Base-by-base conservation (phyloP, 2,113 vertebrate species). In the Cyanoramphus novaezelandiae region DNA sequence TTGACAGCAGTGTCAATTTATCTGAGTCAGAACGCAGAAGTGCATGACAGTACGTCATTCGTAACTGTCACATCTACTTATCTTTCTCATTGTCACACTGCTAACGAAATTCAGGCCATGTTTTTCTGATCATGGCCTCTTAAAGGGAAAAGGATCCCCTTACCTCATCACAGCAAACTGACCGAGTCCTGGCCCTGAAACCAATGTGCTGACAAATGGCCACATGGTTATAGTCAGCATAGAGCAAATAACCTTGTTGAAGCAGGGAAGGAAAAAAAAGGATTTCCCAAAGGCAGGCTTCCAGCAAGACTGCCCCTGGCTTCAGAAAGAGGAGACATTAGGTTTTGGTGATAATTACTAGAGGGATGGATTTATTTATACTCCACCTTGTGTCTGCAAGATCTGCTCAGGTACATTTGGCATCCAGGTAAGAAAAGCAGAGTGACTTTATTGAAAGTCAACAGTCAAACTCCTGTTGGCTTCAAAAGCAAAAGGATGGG, bases 31-130 rank as follows among this genome's bases (percentile, higher is more conserved):
- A 94, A 98, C 17, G 98, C 98, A 86, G 92, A 97, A 98, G 98
- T 98, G 98, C 94, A 93, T 98, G 98, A 98, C 98, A 98, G 98
- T 98, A 98, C 98, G 98, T 99, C 98, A 98, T 98, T 99, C 98
- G 98, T 98, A 98, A 98, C 98, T 98, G 99, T 99, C 99, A 99
- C 98, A 98, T 98, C 97, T 98, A 98, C 98, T 99, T 99, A 99
- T 98, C 98, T 98, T 98, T 93, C 98, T 98, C 98, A 99, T 97
- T 99, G 98, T 98, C 98, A 98, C 98, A 94, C 97, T 74, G 97
- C 97, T 97, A 98, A 98, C 95, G 94, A 97, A 98, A 99, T 98
- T 97, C 98, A 98, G 98, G 98, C 98, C 98, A 95, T 97, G 97
- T 92, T 96, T 88, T 97, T 78, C 76, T 35, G 55, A 97, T 96